phyloP scores from a whole-genome alignment of 2,113 vertebrate genomes.

The Toxotes jaculatrix region DNA sequence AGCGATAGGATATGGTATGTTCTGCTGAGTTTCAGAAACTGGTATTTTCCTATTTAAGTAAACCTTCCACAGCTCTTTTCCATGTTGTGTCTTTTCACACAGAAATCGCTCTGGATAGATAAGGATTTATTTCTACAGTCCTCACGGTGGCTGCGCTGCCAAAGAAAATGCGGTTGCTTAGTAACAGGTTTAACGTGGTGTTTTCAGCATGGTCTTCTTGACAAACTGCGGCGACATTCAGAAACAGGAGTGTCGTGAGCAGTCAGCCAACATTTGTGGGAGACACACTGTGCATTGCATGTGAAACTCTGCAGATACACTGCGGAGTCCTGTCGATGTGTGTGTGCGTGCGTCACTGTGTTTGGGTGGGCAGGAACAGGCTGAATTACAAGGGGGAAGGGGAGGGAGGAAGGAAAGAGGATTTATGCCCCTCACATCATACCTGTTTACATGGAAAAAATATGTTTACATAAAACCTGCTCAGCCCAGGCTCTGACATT shows the following conservation, averaged over 20 bases:
- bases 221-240: background rate
- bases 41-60: background rate
- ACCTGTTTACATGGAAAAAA: conserved; percentile 60
- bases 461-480: conserved; percentile 53
- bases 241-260: background rate
- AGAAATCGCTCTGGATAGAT: background rate
- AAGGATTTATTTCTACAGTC: background rate
- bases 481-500: background rate
- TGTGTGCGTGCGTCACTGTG: background rate
- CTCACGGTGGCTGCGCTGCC: background rate
- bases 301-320: conserved; percentile 29
- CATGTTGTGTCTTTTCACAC: no score
- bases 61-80: no score
- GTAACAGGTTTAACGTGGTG: background rate
- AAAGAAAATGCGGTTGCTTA: conserved; percentile 1
- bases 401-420: background rate
- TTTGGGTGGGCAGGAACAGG: background rate
- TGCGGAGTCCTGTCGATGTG: background rate
- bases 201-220: background rate
- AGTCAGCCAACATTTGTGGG: background rate
- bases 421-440: conserved; percentile 45
- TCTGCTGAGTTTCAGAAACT: background rate
- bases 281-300: background rate
- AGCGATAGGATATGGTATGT: no score
- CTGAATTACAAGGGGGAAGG: conserved; percentile 6